phyloP scores from a whole-genome alignment of 2,113 vertebrate species.

The Eudorcas thomsonii region DNA sequence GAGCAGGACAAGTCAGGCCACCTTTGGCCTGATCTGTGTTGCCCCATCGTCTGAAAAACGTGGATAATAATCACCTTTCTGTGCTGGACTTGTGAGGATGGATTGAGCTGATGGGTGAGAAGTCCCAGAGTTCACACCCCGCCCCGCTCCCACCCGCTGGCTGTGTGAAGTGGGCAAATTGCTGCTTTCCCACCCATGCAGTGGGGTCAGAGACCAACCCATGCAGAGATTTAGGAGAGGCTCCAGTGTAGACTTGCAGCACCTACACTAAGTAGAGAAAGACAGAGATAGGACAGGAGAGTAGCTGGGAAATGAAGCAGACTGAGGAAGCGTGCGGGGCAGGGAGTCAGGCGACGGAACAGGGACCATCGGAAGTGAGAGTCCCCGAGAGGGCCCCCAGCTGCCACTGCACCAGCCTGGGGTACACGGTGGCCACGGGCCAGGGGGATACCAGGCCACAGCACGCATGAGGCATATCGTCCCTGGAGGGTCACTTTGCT shows the following conservation, averaged over 20 bases:
- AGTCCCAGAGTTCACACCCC: accelerated
- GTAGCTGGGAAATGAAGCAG: no score
- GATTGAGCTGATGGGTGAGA: not conserved
- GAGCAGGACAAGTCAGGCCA: not conserved
- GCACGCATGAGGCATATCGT: not conserved
- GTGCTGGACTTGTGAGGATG: no score
- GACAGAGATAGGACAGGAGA: not conserved
- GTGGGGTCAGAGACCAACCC: not conserved
- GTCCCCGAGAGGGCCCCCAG: not conserved
- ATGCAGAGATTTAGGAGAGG: not conserved
- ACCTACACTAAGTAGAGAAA: not conserved
- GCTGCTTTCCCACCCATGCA: not conserved
- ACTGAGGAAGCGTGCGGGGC: not conserved
- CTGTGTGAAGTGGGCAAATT: no score
- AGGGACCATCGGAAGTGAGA: not conserved
- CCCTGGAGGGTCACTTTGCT: not conserved
- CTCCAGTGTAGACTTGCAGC: not conserved
- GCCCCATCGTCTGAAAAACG: not conserved
- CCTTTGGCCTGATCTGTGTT: not conserved
- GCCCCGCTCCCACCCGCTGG: accelerated
- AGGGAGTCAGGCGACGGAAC: accelerated
- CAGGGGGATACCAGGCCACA: not conserved
- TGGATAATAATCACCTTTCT: not conserved
- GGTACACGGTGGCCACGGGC: not conserved
- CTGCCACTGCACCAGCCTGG: accelerated